phyloP scores from a whole-genome alignment of 2,888 invertebrate species.

The Limenitis camilla region DNA sequence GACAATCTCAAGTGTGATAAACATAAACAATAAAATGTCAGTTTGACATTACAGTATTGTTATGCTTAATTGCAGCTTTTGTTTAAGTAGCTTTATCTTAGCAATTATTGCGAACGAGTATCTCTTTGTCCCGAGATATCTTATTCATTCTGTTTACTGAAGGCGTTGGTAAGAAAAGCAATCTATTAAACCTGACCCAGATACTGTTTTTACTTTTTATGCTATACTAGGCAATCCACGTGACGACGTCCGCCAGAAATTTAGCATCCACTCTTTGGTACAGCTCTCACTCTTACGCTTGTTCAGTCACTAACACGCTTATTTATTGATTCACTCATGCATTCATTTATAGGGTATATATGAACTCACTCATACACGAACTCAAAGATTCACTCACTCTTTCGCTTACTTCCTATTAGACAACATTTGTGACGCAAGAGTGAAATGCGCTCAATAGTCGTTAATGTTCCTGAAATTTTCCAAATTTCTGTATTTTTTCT shows the following conservation, averaged over 20 bases:
- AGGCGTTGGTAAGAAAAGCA: constrained; percentile 8
- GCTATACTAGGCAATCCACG: not conserved
- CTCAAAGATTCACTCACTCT: too few species aligned
- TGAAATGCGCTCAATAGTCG: too few species aligned
- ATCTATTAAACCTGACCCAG: constrained; percentile 18
- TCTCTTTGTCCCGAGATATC: constrained; percentile 15
- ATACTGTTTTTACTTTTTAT: constrained; percentile 4
- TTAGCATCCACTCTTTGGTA: too few species aligned
- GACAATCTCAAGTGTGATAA: not conserved
- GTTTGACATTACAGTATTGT: constrained; percentile 5
- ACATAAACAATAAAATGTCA: not conserved
- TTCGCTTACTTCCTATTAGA: too few species aligned
- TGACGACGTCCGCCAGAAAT: not conserved
- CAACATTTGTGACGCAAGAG: too few species aligned
- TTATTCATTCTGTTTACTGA: constrained; percentile 17
- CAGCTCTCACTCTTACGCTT: not conserved
- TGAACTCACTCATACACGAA: too few species aligned
- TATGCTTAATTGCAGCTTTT: constrained; percentile 10
- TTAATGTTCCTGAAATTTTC: too few species aligned
- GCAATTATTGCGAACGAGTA: constrained; percentile 6
- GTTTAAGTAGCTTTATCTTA: constrained; percentile 8
- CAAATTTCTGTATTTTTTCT: too few species aligned
- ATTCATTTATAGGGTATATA: too few species aligned
- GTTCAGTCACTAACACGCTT: too few species aligned
- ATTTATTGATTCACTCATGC: too few species aligned